Percentiles rank a stretch among this genome's conserved stretches.
Conservation (phyloP, 2,888 invertebrate species). For the Chrysodeixis includens region DNA sequence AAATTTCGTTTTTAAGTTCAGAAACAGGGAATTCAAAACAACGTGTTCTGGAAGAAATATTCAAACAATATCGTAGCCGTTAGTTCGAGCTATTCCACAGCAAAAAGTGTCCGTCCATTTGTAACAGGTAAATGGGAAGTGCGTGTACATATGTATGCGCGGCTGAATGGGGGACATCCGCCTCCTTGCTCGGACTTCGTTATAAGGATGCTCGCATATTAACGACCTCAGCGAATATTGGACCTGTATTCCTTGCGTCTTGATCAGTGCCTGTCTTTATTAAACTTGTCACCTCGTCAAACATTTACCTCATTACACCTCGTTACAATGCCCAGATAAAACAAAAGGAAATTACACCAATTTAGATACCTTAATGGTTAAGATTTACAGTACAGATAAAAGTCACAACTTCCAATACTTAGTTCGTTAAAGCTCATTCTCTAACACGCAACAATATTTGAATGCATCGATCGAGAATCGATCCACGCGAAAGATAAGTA, state of each 20-base stretch:
- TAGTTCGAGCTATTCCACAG: conserved; percentile 7
- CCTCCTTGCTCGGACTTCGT: conserved; percentile 29
- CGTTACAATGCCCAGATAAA: neutral
- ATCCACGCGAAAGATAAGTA: conserved; percentile 41
- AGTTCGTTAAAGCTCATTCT: conserved; percentile 13
- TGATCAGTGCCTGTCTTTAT: neutral
- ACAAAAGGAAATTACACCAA: conserved; percentile 4
- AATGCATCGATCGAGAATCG: conserved; percentile 38
- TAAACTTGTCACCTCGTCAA: neutral
- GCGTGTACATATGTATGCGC: conserved; percentile 30
- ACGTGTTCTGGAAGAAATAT: neutral
- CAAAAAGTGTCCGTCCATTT: conserved; percentile 26
- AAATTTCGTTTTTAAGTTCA: neutral
- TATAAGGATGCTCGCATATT: conserved; percentile 31
- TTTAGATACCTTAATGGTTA: neutral
- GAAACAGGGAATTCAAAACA: neutral
- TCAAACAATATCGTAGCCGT: neutral
- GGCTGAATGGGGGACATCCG: conserved; percentile 66
- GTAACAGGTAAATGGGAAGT: conserved; percentile 56
- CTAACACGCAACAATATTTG: conserved; percentile 36
- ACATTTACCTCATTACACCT: neutral
- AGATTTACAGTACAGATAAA: conserved; percentile 9
- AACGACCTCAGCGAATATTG: conserved; percentile 22
- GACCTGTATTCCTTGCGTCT: neutral
- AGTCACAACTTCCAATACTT: conserved; percentile 12